Evolutionary conservation across 2,888 invertebrate species (phyloP), one percentile per base, ranked within the genome.

Genomic region (Spodoptera exigua): DNA sequence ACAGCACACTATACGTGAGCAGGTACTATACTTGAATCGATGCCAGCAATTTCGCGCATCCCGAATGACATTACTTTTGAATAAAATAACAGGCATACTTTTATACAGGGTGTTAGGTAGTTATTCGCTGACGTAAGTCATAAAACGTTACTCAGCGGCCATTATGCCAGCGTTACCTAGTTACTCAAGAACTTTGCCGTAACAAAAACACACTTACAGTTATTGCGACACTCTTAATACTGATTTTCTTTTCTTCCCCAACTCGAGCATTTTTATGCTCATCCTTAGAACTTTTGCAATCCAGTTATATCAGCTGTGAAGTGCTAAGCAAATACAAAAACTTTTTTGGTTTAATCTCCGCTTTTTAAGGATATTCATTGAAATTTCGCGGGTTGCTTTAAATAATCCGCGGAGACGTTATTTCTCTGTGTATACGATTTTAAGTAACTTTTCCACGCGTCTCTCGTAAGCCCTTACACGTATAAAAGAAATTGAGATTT

Each of bases 291-390:
- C 93, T 93, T 94, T 94, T 86, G 92, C 93, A 94, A 94, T 94
- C 90, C 93, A 93, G 93, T 94, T 93, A 93, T 91, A 92, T 93
- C 93, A 92, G 88, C 90, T 88, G 90, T 91, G 92, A 91, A 91
- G 89, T 88, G 90, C 88, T 90, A 92, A 91, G 91, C 90, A 93
- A 93, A 94, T 90, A 93, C 91, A 92, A 92, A 94, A 94, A 93
- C 83, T 93, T 93, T 84, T 85, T 76, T 85, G 89, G 89, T 91
- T 92, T 93, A 93, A 94, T 93, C 92, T 91, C 82, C 88, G 84
- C 88, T 85, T 89, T 92, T 90, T 92, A 89, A 89, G 89, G 88
- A 87, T 91, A 91, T 92, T 89, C 91, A 93, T 92, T 91, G 92
- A 90, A 91, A 91, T 89, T 89, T 91, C 85, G 82, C 87, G 82